Evolutionary conservation across 2,797 vertebrate genomes (phyloP).

Genomic region (Melanotaenia maccullochi): DNA sequence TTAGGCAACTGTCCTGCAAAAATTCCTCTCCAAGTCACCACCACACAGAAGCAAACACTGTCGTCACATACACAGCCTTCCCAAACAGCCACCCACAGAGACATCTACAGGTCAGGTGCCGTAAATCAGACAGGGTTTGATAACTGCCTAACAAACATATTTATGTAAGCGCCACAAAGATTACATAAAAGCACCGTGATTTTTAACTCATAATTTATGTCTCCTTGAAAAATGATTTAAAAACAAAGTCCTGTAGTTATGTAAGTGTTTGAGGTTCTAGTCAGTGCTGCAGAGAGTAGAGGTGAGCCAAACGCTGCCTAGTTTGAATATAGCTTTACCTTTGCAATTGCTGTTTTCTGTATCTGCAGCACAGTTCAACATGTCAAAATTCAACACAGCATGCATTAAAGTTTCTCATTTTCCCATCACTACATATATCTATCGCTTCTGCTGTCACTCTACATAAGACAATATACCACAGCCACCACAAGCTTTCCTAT

Average conservation of each 20-base stretch:
- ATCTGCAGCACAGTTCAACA: neutral
- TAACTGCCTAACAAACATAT: conserved; percentile 20
- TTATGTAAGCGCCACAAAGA: conserved; percentile 18
- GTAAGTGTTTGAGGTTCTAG: neutral
- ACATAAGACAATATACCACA: conserved; percentile 33
- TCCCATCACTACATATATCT: conserved; percentile 14
- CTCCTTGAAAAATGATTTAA: neutral
- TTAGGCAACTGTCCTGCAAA: conserved; percentile 39
- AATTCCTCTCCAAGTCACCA: conserved; percentile 31
- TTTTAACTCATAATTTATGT: neutral
- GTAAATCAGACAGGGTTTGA: conserved; percentile 50
- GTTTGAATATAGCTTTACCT: neutral
- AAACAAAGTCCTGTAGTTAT: neutral
- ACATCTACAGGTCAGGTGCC: conserved; percentile 48
- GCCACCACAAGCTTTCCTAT: conserved; percentile 30
- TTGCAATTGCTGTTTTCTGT: neutral
- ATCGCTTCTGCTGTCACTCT: conserved; percentile 46
- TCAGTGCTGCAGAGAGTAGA: neutral
- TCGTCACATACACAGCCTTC: conserved; percentile 23
- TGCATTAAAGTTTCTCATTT: conserved; percentile 3
- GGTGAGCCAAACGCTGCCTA: neutral
- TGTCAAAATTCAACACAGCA: conserved; percentile 7
- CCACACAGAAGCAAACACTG: conserved; percentile 49
- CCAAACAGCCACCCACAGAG: conserved; percentile 69
- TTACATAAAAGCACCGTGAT: neutral